phyloP scores from a whole-genome alignment of 2,888 invertebrate genomes.

The Xestoiulus laeticollis region DNA sequence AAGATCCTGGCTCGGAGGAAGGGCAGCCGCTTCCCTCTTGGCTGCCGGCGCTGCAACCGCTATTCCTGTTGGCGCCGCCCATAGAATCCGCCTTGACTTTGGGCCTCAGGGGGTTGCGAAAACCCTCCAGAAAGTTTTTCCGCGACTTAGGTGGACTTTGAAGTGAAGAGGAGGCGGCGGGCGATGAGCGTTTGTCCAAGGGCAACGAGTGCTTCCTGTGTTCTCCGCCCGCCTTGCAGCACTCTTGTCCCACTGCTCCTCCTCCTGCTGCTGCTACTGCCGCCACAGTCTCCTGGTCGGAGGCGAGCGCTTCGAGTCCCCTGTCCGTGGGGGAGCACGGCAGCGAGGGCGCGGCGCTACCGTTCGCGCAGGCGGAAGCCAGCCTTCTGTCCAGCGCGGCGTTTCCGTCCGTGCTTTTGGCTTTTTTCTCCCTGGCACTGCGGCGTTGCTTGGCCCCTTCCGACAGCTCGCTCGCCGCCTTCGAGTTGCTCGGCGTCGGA shows the following conservation, averaged over 20 bases:
- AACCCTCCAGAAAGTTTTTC: slow-evolving; percentile 71
- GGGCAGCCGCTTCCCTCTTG: slow-evolving; percentile 15
- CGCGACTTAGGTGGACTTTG: slow-evolving; percentile 67
- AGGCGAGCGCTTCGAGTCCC: slow-evolving; percentile 4
- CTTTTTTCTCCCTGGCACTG: slow-evolving; percentile 56
- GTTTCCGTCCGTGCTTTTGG: slow-evolving; percentile 31
- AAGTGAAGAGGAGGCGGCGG: slow-evolving; percentile 61
- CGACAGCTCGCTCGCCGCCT: slow-evolving; percentile 56
- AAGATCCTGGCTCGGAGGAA: slow-evolving; percentile 6
- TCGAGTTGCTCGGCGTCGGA: slow-evolving; percentile 58
- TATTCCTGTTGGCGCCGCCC: neutral
- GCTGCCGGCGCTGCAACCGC: neutral
- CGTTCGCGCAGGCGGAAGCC: neutral
- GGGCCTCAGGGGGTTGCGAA: slow-evolving; percentile 70
- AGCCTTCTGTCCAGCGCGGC: neutral
- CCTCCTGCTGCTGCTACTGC: slow-evolving; percentile 40
- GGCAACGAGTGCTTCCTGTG: slow-evolving; percentile 55
- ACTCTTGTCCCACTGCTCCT: too few species aligned
- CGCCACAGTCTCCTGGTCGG: neutral
- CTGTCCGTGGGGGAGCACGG: slow-evolving; percentile 55
- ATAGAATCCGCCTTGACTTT: slow-evolving; percentile 68
- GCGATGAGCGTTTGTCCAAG: slow-evolving; percentile 50
- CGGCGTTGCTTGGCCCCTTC: slow-evolving; percentile 48
- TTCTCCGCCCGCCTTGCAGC: too few species aligned
- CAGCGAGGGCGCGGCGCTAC: slow-evolving; percentile 49